These are phyloP conservation scores for Apodemus agrarius DNA, from an alignment of 2,797 vertebrate genomes.

Conservation along the genomic window DNA sequence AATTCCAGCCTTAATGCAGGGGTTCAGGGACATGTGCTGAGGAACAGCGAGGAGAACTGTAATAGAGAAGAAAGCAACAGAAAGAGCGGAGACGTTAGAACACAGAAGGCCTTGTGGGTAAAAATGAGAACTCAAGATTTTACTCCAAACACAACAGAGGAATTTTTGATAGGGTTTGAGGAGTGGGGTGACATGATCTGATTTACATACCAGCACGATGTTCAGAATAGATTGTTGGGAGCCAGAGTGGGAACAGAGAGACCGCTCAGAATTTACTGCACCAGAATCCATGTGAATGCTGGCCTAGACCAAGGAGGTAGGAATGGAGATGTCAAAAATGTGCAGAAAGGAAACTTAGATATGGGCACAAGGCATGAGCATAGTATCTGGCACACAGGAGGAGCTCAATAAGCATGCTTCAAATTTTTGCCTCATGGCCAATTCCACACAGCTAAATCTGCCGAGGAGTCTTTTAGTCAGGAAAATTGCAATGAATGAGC, in stretches of 20 bases:
- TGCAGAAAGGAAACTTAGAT: conserved; percentile 20
- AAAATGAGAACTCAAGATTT: conserved; percentile 34
- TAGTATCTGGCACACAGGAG: neutral
- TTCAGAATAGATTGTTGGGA: neutral
- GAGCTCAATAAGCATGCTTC: neutral
- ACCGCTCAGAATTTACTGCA: neutral
- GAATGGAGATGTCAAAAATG: neutral
- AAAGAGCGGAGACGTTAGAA: neutral
- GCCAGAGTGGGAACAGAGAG: neutral
- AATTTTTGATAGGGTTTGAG: neutral
- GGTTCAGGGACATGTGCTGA: neutral
- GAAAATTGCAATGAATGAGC: neutral
- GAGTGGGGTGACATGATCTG: neutral
- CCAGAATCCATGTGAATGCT: conserved; percentile 20
- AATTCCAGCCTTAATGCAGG: conserved; percentile 16
- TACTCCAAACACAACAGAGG: conserved; percentile 47
- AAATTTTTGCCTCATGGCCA: neutral
- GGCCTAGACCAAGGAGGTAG: neutral
- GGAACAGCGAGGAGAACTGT: neutral
- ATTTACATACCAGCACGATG: neutral
- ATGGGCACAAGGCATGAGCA: conserved; percentile 9
- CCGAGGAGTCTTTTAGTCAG: conserved; percentile 32
- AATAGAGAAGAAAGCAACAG: neutral
- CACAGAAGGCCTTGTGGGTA: neutral
- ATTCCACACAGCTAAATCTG: neutral